Evolutionary conservation across 2,888 invertebrate species (phyloP).

Genomic region (Folsomia candida): DNA sequence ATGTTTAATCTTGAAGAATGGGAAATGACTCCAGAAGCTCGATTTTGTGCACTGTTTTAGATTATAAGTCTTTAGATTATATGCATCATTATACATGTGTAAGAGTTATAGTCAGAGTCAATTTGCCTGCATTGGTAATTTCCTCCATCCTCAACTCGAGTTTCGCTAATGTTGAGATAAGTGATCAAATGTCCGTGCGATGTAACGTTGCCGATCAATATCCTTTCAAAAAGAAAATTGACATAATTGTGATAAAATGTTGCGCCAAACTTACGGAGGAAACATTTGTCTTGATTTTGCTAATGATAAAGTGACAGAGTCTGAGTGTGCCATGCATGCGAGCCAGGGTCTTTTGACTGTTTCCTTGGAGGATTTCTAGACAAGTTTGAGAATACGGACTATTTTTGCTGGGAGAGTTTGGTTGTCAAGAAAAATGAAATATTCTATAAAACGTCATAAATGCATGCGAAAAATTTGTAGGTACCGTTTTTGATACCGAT

Average conservation of each 20-base stretch:
- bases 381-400: background rate
- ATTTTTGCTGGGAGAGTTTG: too few relatives aligned
- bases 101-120: too few relatives aligned
- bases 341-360: too few relatives aligned
- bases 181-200: constrained; percentile 48
- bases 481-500: too few relatives aligned
- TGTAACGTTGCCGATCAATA: constrained; percentile 48
- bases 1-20: constrained; percentile 56
- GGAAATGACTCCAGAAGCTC: constrained; percentile 48
- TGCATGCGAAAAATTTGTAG: too few relatives aligned
- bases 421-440: too few relatives aligned
- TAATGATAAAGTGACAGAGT: background rate
- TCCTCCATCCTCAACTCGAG: constrained; percentile 54
- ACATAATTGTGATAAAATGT: background rate
- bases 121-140: constrained; percentile 54
- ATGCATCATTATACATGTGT: too few relatives aligned
- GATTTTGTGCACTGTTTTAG: background rate
- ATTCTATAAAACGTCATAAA: background rate
- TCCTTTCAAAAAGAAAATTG: constrained; percentile 25
- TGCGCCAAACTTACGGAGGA: background rate
- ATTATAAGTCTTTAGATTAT: background rate
- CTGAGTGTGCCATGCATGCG: background rate
- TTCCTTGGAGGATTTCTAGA: too few relatives aligned
- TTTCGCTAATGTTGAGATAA: constrained; percentile 48
- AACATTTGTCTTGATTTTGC: background rate